Conservation (phyloP, 2,113 vertebrate species). For the Nerophis lumbriciformis region DNA sequence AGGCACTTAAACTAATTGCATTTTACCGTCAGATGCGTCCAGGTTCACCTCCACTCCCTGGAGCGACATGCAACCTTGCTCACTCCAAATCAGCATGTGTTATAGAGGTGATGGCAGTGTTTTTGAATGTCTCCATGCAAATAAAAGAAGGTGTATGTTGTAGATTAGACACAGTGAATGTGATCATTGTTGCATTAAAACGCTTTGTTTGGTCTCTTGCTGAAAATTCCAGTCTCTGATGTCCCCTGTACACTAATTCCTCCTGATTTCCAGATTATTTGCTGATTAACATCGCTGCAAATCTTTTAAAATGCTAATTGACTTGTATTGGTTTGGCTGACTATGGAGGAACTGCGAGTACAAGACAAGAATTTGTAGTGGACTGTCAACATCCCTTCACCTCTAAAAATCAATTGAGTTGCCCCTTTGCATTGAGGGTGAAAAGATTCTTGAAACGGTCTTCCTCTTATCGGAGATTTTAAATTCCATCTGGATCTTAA, state of each 20-base stretch:
- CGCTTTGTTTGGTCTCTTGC: too few relatives aligned
- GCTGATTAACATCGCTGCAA: constrained; percentile 44
- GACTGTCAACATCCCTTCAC: constrained; percentile 45
- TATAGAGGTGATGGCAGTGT: not conserved
- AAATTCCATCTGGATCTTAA: constrained; percentile 17
- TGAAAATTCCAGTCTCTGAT: constrained; percentile 6
- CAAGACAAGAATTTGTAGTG: constrained; percentile 44
- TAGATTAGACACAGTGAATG: not conserved
- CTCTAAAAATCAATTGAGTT: constrained; percentile 52
- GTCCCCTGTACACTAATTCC: constrained; percentile 6
- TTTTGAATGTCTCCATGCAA: constrained; percentile 5
- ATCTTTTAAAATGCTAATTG: constrained; percentile 40
- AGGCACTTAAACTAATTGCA: constrained; percentile 58
- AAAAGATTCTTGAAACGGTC: constrained; percentile 42
- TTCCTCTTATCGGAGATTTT: constrained; percentile 28
- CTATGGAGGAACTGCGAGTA: constrained; percentile 26
- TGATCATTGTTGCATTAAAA: constrained; percentile 5
- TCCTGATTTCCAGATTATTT: constrained; percentile 23
- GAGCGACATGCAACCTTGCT: constrained; percentile 27
- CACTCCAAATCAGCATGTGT: constrained; percentile 12
- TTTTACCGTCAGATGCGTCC: constrained; percentile 42
- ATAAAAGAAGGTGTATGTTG: constrained; percentile 2
- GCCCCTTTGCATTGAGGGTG: constrained; percentile 12
- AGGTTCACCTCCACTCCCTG: constrained; percentile 30
- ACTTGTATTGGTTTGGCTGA: constrained; percentile 36